phyloP scores from a whole-genome alignment of 2,797 vertebrate species.

The Pogonophryne albipinna region DNA sequence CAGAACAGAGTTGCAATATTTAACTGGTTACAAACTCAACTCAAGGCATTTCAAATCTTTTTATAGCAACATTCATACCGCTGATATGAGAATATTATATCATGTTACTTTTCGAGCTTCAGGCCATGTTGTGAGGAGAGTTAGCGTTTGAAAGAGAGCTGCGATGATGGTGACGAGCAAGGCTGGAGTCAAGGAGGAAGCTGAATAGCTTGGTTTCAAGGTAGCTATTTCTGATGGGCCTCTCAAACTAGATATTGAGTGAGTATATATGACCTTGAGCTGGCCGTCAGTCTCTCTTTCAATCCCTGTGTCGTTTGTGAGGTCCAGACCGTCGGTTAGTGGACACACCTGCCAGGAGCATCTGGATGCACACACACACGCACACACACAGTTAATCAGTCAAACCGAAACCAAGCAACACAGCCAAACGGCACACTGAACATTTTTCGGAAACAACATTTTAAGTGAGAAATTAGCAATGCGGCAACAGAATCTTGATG shows the following conservation, averaged over 20 bases:
- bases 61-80: conserved; percentile 16
- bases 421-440: too few relatives aligned
- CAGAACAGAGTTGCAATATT: conserved; percentile 12
- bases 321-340: conserved; percentile 48
- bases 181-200: conserved; percentile 29
- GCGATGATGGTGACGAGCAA: neutral
- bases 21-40: conserved; percentile 14
- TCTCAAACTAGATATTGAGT: conserved; percentile 28
- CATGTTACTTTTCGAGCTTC: conserved; percentile 1
- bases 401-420: too few relatives aligned
- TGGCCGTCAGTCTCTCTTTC: conserved; percentile 22
- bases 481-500: neutral
- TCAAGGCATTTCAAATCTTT: conserved; percentile 8
- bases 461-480: too few relatives aligned
- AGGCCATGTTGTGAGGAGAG: conserved; percentile 13
- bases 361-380: conserved; percentile 46
- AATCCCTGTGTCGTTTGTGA: neutral
- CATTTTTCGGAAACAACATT: too few relatives aligned
- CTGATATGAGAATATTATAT: conserved; percentile 44
- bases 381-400: neutral
- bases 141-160: conserved; percentile 9
- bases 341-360: conserved; percentile 55
- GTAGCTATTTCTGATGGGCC: conserved; percentile 26
- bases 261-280: conserved; percentile 52
- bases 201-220: conserved; percentile 3